phyloP scores from a whole-genome alignment of 2,888 invertebrate genomes.

The Drosophila pullipes region DNA sequence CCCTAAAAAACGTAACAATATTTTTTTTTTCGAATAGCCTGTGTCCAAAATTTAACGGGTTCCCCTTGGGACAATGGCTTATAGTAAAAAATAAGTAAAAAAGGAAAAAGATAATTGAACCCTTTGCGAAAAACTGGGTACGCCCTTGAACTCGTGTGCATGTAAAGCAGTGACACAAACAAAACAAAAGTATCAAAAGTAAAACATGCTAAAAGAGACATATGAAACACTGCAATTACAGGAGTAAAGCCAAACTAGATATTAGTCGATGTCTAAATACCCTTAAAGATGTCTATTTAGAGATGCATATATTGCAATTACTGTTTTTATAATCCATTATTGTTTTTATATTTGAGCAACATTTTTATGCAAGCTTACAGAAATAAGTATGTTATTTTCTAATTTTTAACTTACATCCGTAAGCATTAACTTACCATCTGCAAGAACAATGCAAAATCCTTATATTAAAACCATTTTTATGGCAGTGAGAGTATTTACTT shows the following conservation, averaged over 20 bases:
- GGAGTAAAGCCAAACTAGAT: conserved; percentile 14
- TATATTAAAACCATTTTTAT: conserved; percentile 1
- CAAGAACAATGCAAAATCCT: neutral
- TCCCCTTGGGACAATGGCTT: neutral
- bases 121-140: neutral
- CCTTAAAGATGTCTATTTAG: conserved; percentile 5
- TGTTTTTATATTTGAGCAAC: conserved; percentile 54
- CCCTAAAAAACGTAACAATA: no score
- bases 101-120: neutral
- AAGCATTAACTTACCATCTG: neutral
- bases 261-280: conserved; percentile 61
- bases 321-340: neutral
- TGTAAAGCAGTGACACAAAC: neutral
- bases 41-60: neutral
- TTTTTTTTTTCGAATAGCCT: neutral
- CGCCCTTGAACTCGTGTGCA: neutral
- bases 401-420: neutral
- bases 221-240: conserved; percentile 50
- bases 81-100: neutral
- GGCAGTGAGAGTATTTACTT: conserved; percentile 6
- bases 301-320: conserved; percentile 5
- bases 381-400: neutral
- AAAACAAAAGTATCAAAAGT: conserved; percentile 58
- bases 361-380: neutral
- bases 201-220: conserved; percentile 49